phyloP scores from a whole-genome alignment of 2,888 invertebrate species.

The Tupiocoris notatus region DNA sequence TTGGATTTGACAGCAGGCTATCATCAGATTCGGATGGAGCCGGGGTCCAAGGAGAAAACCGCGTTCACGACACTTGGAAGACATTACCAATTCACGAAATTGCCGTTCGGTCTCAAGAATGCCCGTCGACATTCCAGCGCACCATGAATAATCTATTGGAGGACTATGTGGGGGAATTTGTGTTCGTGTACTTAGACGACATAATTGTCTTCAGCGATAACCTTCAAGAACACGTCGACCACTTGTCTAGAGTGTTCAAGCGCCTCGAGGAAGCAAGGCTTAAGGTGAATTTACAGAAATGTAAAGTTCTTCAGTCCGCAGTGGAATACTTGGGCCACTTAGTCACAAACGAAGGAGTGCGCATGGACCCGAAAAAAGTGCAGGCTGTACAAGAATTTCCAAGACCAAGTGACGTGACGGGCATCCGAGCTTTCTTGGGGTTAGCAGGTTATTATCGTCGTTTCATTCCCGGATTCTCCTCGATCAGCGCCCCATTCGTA shows the following conservation, averaged over 20 bases:
- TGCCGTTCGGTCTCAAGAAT: not conserved
- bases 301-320: not conserved
- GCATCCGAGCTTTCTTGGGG: slow-evolving; percentile 52
- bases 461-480: slow-evolving; percentile 53
- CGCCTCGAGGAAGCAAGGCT: not conserved
- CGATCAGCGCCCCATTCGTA: slow-evolving; percentile 50
- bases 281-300: slow-evolving; percentile 7
- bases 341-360: slow-evolving; percentile 1
- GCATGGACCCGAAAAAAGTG: slow-evolving; percentile 34
- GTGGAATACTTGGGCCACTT: slow-evolving; percentile 20
- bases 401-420: slow-evolving; percentile 14
- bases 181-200: not conserved
- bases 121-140: slow-evolving; percentile 5
- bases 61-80: not conserved
- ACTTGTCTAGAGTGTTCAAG: not conserved
- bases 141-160: slow-evolving; percentile 4
- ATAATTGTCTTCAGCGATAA: not conserved
- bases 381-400: not conserved
- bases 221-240: not conserved
- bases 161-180: not conserved
- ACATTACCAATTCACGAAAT: not conserved
- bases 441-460: slow-evolving; percentile 53
- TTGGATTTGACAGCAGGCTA: slow-evolving; percentile 1
- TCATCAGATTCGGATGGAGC: not conserved
- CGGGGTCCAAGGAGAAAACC: not conserved